These are phyloP conservation scores for Ispidina lecontei DNA, from an alignment of 2,797 vertebrate species.

Conservation along the genomic window DNA sequence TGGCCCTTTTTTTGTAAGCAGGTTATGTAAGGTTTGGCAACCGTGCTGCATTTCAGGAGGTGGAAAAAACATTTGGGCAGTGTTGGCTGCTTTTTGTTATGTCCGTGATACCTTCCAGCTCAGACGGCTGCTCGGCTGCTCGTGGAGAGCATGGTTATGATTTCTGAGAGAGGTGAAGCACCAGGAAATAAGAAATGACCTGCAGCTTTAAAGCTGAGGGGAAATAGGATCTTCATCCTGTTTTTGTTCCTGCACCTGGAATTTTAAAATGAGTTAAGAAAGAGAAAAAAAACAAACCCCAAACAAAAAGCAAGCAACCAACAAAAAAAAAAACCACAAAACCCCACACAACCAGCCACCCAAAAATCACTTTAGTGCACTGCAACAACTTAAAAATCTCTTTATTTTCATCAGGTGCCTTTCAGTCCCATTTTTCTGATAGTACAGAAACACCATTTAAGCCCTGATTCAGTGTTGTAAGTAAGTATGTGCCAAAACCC, in stretches of 20 bases:
- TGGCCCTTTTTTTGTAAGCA: conserved; percentile 40
- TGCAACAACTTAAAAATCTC: background rate
- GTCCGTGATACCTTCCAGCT: conserved; percentile 2
- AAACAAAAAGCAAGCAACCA: background rate
- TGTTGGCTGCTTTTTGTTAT: background rate
- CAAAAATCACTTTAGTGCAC: background rate
- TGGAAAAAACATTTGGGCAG: conserved; percentile 4
- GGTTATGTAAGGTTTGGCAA: conserved; percentile 54
- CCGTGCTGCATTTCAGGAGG: background rate
- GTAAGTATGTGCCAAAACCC: background rate
- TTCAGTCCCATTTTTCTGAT: background rate
- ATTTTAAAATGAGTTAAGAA: background rate
- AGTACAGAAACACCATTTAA: background rate
- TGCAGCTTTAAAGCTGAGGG: background rate
- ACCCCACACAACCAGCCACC: background rate
- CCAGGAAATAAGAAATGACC: conserved; percentile 23
- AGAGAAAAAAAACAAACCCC: background rate
- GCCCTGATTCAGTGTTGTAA: background rate
- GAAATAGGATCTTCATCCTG: background rate
- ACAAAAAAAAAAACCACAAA: no score
- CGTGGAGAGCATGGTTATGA: background rate
- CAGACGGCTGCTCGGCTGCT: background rate
- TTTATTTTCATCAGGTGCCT: conserved; percentile 12
- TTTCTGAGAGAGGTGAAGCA: background rate
- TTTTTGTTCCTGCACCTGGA: conserved; percentile 30